Base-by-base conservation (phyloP, 2,888 invertebrate genomes). In the Sphaeridia pumilis region DNA sequence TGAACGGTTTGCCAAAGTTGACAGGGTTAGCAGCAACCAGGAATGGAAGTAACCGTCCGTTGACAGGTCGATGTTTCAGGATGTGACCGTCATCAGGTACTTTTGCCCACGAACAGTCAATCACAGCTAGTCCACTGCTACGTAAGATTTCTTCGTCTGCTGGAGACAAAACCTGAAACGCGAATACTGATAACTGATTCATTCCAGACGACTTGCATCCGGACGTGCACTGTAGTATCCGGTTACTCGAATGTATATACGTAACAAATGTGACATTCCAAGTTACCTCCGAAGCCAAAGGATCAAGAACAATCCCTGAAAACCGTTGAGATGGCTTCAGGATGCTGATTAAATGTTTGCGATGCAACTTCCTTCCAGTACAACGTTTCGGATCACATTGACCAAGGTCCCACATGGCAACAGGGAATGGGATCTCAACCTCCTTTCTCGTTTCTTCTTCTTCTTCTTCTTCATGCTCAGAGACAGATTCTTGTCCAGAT, bases 361-460 rank as follows among this genome's bases (percentile, higher is more conserved):
- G 77, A 0, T 80, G 75, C 4, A 95, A 73, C 74, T 95, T 95
- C 61, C 93, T 76, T 0, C 98, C 98, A 0, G 94, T 92, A 71
- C 98, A 98, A 69, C 92, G 88, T 69, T 87, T 92, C 0, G 97
- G 97, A 72, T 98, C 97, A 70, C 98, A 99, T 54, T 98, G 98
- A 67, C 89, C 89, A 49, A 98, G 77, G 70, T 98, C 98, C 95
- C 98, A 99, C 97, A 99, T 98, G 21, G 82, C 87, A 46, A 88
- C 84, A 20, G 79, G 78, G 70, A 86, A 93, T 2, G 71, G 58
- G n/a, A 71, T 60, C 24, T 61, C 49, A 36, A 60, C 41, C 7
- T 52, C 52, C 27, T 53, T 58, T 38, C 54, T 51, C 17, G 48
- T 44, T 3, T 47, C 44, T 21, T 57, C 57, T 2, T 52, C 48